Base-by-base conservation (phyloP, 1,140 invertebrate species). In the Hetaerina americana region DNA sequence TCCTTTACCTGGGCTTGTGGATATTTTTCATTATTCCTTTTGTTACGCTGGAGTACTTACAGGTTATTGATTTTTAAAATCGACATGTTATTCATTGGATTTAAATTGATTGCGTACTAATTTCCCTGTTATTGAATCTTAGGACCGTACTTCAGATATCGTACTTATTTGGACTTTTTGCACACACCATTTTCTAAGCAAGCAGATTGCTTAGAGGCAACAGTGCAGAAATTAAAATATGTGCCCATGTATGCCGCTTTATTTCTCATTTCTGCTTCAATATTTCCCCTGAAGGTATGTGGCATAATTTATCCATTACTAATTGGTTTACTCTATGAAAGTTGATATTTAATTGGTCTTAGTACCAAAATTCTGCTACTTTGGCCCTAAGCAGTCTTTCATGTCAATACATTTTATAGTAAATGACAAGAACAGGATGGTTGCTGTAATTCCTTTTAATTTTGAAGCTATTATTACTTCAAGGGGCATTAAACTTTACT, bases 71-170 rank as follows among this genome's bases (percentile, higher is more conserved):
- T 12, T 57, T 5, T 10, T 1, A 18, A 10, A 57, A 57, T 57
- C 22, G 10, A n/a, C n/a, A n/a, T n/a, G n/a, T n/a, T n/a, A n/a
- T n/a, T 57, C 2, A 57, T 57, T 57, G 40, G 1, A 5, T 12
- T 1, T 57, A 5, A 1, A 57, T 12, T 57, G 1, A 12, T 57
- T 57, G 40, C 22, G 2, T 5, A n/a, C 22, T 57, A 5, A 57
- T 18, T 57, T 57, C 40, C 15, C 2, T 1, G 10, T 57, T 57
- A 5, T 57, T 57, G 15, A 18, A 57, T 57, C 22, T 57, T 78
- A 95, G 93, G 94, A 75, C 94, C 94, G 5, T 96, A 94, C 79
- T 95, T 90, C 79, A 89, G 90, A 73, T 96, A 93, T 75, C 85
- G 90, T 76, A 95, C 93, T 3, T 96, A 92, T 78, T 82, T 87